Conservation (phyloP, 2,797 vertebrate species). For the Notolabrus celidotus region DNA sequence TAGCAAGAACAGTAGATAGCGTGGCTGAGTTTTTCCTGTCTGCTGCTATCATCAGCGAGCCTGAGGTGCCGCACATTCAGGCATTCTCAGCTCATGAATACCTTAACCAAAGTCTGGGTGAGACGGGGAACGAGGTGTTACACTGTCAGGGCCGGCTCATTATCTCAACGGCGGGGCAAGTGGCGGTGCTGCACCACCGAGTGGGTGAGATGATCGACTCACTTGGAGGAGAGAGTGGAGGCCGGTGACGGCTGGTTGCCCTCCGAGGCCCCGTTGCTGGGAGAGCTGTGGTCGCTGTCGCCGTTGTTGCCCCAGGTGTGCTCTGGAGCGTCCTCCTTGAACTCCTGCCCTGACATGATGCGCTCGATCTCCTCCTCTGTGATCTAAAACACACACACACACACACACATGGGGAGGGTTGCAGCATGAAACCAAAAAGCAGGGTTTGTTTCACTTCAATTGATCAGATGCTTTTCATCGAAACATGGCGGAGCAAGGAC, state of each 20-base stretch:
- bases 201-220: slow-evolving; percentile 71
- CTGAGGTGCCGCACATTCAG: slow-evolving; percentile 59
- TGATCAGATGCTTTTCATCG: slow-evolving; percentile 59
- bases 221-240: slow-evolving; percentile 97
- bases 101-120: slow-evolving; percentile 57
- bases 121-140: slow-evolving; percentile 57
- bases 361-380: slow-evolving; percentile 99
- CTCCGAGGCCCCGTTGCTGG: slow-evolving; percentile 95
- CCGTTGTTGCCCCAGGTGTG: slow-evolving; percentile 97
- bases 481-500: slow-evolving; percentile 66
- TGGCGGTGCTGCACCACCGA: not conserved
- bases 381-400: slow-evolving; percentile 84
- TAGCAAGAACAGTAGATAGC: slow-evolving; percentile 65
- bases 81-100: slow-evolving; percentile 69
- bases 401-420: slow-evolving; percentile 3
- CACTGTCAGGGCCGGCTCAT: slow-evolving; percentile 70
- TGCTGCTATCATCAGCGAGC: slow-evolving; percentile 46
- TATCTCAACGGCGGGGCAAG: slow-evolving; percentile 56
- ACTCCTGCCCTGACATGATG: slow-evolving; percentile 99
- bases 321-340: slow-evolving; percentile 94
- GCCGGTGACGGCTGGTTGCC: slow-evolving; percentile 98
- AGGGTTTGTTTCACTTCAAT: slow-evolving; percentile 30
- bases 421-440: slow-evolving; percentile 25
- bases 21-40: slow-evolving; percentile 60
- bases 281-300: slow-evolving; percentile 98